A percentile compares a stretch with the other conserved stretches of the same genome.
phyloP scores from a whole-genome alignment of 2,797 vertebrate genomes.

The Vespertilio murinus region DNA sequence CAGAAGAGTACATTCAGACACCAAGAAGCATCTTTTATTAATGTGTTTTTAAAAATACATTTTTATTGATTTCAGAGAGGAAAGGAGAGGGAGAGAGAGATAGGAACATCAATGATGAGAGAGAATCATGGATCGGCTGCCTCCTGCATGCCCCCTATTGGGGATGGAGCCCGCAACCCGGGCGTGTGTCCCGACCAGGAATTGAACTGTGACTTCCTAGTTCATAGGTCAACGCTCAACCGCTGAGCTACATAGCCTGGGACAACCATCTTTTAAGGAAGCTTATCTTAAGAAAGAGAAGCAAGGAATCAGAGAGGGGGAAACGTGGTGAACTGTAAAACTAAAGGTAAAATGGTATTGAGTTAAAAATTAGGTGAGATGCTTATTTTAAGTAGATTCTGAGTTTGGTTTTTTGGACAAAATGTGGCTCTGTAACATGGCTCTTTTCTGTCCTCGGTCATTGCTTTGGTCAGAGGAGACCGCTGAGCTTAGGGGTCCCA shows the following conservation, averaged over 20 bases:
- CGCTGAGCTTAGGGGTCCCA: background rate
- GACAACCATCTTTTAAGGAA: background rate
- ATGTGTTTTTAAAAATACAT: background rate
- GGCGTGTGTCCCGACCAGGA: too few species aligned
- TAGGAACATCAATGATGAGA: too few species aligned
- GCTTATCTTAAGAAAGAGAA: background rate
- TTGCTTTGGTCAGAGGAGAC: background rate
- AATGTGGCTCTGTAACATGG: background rate
- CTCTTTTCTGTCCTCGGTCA: background rate
- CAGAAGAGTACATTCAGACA: background rate
- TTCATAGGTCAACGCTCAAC: too few species aligned
- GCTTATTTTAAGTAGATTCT: background rate
- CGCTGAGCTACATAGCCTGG: too few species aligned
- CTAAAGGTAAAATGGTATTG: background rate
- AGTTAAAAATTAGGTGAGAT: background rate
- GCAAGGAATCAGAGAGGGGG: background rate
- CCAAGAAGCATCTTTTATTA: background rate
- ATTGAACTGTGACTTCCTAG: too few species aligned
- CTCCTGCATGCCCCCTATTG: too few species aligned
- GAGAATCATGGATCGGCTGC: too few species aligned
- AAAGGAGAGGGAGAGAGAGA: too few species aligned
- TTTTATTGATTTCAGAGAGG: too few species aligned
- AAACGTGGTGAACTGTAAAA: background rate
- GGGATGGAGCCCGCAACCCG: too few species aligned
- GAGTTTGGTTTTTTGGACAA: background rate